Evolutionary conservation across 2,888 invertebrate species (phyloP).

Genomic region (Tenthredo notha): DNA sequence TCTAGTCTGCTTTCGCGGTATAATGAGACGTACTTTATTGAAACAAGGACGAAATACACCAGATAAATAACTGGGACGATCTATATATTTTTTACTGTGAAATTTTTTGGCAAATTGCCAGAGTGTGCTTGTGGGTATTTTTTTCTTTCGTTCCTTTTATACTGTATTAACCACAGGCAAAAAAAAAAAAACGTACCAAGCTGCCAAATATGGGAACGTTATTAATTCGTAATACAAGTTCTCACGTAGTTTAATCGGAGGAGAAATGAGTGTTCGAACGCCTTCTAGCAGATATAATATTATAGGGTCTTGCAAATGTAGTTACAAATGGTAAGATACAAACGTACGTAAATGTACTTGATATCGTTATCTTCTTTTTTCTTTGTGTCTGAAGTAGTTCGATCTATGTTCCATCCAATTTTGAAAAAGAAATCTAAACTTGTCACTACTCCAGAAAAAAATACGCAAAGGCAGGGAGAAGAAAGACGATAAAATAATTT

Average conservation of each 20-base stretch:
- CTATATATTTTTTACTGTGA: constrained; percentile 43
- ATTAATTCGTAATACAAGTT: constrained; percentile 31
- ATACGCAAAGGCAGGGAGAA: neutral
- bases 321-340: neutral
- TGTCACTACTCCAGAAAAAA: neutral
- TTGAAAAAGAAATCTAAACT: neutral
- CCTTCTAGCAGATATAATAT: constrained; percentile 19
- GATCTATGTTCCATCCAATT: neutral
- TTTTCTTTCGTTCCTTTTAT: constrained; percentile 5
- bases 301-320: constrained; percentile 20
- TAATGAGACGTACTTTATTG: constrained; percentile 14
- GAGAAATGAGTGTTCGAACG: constrained; percentile 12
- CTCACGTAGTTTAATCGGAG: constrained; percentile 21
- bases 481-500: neutral
- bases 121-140: constrained; percentile 23
- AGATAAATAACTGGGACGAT: neutral
- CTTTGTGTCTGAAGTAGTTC: neutral
- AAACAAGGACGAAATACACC: neutral
- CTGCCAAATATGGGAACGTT: constrained; percentile 23
- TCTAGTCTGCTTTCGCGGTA: neutral
- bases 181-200: constrained; percentile 1
- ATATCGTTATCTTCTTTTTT: neutral
- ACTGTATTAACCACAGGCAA: neutral
- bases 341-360: neutral
- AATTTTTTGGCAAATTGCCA: constrained; percentile 35